A percentile compares a stretch with the other conserved stretches of the same genome.
Conservation (phyloP, 2,888 invertebrate genomes). For the Itoplectis maculator region DNA sequence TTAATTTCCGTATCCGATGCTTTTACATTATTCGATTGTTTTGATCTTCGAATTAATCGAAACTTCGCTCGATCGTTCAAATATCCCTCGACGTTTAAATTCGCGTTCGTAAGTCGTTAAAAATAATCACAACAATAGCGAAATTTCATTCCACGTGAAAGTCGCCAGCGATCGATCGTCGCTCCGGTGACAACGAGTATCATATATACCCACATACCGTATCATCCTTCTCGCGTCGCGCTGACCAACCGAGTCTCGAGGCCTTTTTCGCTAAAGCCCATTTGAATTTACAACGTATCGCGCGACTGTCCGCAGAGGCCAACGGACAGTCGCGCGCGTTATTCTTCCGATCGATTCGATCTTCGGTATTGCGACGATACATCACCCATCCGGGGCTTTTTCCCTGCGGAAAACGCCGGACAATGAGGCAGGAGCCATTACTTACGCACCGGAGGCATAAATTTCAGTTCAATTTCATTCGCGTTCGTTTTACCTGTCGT, state of each 20-base stretch:
- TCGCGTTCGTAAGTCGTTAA: background rate
- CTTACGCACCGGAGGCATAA: background rate
- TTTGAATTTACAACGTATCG: slow-evolving; percentile 41
- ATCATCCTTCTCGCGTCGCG: slow-evolving; percentile 35
- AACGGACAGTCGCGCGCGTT: slow-evolving; percentile 35
- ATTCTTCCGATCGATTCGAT: slow-evolving; percentile 39
- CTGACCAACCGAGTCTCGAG: slow-evolving; percentile 32
- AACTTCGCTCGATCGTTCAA: too few species aligned
- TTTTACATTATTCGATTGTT: too few species aligned
- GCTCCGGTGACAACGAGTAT: slow-evolving; percentile 4
- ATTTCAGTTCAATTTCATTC: slow-evolving; percentile 14
- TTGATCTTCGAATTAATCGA: too few species aligned
- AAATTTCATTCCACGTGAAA: background rate
- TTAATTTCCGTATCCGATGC: too few species aligned
- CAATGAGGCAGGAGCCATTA: slow-evolving; percentile 3
- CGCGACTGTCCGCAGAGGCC: background rate
- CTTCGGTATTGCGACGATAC: slow-evolving; percentile 32
- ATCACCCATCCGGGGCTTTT: slow-evolving; percentile 28
- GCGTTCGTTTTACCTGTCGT: background rate
- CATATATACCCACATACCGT: too few species aligned
- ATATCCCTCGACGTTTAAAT: background rate
- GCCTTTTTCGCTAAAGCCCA: slow-evolving; percentile 14
- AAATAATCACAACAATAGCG: background rate
- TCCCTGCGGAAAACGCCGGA: slow-evolving; percentile 24
- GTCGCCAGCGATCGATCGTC: background rate